These are phyloP conservation scores for Diorhabda elongata DNA, from an alignment of 1,140 invertebrate species.

Conservation along the genomic window DNA sequence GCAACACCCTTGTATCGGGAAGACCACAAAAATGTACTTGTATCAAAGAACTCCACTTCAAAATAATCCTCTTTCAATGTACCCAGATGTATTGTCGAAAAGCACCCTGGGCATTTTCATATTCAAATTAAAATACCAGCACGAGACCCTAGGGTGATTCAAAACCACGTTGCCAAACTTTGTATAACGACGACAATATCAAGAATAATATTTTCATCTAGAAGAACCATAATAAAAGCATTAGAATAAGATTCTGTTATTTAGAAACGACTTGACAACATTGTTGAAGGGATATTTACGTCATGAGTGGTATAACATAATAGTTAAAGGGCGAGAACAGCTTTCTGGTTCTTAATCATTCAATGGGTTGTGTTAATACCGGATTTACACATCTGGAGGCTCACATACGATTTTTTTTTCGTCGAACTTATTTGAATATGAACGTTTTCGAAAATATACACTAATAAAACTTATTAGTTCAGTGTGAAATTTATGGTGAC, in stretches of 20 bases:
- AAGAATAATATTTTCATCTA: no score
- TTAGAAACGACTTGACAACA: not conserved
- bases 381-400: constrained; percentile 2
- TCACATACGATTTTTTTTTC: not conserved
- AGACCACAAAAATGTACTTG: not conserved
- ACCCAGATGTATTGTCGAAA: constrained; percentile 2
- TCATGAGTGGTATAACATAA: constrained; percentile 20
- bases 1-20: not conserved
- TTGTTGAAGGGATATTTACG: not conserved
- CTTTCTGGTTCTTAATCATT: constrained; percentile 32
- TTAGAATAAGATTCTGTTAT: no score
- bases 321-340: constrained; percentile 32
- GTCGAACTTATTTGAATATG: no score
- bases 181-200: no score
- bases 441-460: no score
- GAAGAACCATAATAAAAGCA: no score
- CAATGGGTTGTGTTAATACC: constrained; percentile 35
- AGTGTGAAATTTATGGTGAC: no score
- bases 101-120: not conserved
- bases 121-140: not conserved
- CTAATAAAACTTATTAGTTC: no score
- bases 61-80: constrained; percentile 1
- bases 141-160: not conserved
- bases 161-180: not conserved
- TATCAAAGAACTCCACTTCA: not conserved